Evolutionary conservation across 1,140 invertebrate genomes (phyloP), one percentile per base, ranked within the genome.

Genomic region (Dermatophagoides farinae): DNA sequence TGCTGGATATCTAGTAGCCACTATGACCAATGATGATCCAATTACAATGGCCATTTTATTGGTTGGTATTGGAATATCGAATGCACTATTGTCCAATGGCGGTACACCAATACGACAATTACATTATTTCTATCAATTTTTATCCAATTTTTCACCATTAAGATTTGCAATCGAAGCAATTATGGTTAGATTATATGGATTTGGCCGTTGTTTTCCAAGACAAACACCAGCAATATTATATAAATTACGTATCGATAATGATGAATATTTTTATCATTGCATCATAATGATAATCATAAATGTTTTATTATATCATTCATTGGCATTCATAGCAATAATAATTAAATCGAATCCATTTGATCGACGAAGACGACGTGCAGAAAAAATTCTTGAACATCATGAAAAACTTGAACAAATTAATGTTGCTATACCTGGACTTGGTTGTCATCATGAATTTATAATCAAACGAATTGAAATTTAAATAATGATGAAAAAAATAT

Each of bases 121-220:
- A n/a, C 51, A 53, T 22, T 53, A 53, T 22, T 31, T 53, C 10
- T 53, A 53, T 53, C 51, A 53, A 38, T 53, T 53, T 53, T 31
- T 53, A n/a, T 31, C 23, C 2, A 53, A 53, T 11, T 5, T 53
- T n/a, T 16, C n/a, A 20, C 12, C 20, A 25, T n/a, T 16, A 31
- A 2, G 37, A 53, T 53, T 53, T 11, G 37, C 37, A 25, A 16
- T 53, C 20, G 51, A 53, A 25, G 51, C n/a, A 14, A 22, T 25
- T 16, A 2, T 53, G n/a, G 14, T 53, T 4, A 2, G 12, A 5
- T n/a, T 20, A 31, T 53, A 53, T 39, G 51, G 51, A 4, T 53
- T 53, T 25, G 51, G 37, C n/a, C 51, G 51, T n/a, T 53, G 51
- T 53, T 5, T 16, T 4, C 20, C 51, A 4, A 2, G 37, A n/a